Base-by-base conservation (phyloP, 2,113 vertebrate species). In the Cynopterus brachyotis region DNA sequence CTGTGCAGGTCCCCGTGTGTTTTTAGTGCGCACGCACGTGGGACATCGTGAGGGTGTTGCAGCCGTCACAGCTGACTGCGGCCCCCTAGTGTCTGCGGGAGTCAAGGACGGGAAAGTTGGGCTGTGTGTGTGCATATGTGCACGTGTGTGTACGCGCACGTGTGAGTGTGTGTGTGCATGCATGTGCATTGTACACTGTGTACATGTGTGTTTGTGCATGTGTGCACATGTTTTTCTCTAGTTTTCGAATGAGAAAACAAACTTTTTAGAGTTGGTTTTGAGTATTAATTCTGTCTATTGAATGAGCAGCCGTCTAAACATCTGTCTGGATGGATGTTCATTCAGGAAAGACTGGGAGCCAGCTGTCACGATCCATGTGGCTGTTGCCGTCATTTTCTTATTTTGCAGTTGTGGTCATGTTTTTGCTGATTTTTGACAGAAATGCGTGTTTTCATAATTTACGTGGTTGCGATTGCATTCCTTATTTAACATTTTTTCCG, bases 61-160 rank as follows among this genome's bases (percentile, higher is more conserved):
- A 82, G 57, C 9, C 57, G 64, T 42, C 5, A 2, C 1, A n/a
- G 17, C 45, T 76, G 37, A 66, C 45, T 42, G 60, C 28, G 3
- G 53, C 45, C 95, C 57, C n/a, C 96, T 89, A 20, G 19, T 67
- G 95, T 66, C 78, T 11, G 13, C 7, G 16, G 55, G 37, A 2
- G 6, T 26, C 35, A 72, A 83, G 16, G 78, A 64, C 83, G 66
- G 45, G n/a, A 70, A 32, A 42, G 28, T 12, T 5, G 59, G 50
- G 40, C 11, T 20, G 6, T 20, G 45, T 3, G 60, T 28, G 35
- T 4, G 86, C 7, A 37, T 2, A 28, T 11, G 15, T 1, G 40
- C 16, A 0, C 10, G 11, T 2, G 11, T 26, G 37, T 57, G 37
- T 0, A 2, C 35, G 50, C 1, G 35, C 28, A 6, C 6, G 9